Evolutionary conservation across 1,140 invertebrate genomes (phyloP).

Genomic region (Ostrea edulis): DNA sequence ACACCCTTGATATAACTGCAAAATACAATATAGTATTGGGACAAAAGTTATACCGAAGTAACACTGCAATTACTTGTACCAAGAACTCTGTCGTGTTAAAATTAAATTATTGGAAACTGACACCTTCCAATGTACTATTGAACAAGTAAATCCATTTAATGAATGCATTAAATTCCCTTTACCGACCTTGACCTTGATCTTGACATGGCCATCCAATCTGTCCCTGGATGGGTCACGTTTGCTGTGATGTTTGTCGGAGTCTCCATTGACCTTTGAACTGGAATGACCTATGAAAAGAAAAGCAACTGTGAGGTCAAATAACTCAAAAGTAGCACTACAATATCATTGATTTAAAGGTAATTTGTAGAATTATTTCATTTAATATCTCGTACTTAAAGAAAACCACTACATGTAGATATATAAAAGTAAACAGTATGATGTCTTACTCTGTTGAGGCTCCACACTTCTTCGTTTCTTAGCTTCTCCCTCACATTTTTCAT

Average conservation of each 20-base stretch:
- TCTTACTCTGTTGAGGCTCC: slow-evolving; percentile 55
- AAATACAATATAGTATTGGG: no score
- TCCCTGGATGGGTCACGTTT: slow-evolving; percentile 1
- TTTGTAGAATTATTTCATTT: no score
- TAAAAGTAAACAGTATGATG: no score
- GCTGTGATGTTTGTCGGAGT: slow-evolving; percentile 29
- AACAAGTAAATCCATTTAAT: no score
- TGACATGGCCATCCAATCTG: background rate
- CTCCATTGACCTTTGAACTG: slow-evolving; percentile 15
- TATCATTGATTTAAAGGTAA: no score
- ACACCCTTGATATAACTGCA: no score
- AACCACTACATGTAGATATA: no score
- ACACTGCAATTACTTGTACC: no score
- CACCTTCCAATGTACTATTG: background rate
- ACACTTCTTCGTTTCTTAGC: slow-evolving; percentile 61
- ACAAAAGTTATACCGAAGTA: no score
- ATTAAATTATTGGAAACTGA: background rate
- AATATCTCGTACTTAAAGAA: no score
- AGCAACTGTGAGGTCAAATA: background rate
- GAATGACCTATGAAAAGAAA: slow-evolving; percentile 12
- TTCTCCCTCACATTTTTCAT: slow-evolving; percentile 54
- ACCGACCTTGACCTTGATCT: background rate
- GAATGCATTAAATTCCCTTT: background rate
- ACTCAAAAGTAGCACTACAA: no score
- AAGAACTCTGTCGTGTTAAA: no score